Evolutionary conservation across 2,888 invertebrate species (phyloP).

Genomic region (Philaethria dido): DNA sequence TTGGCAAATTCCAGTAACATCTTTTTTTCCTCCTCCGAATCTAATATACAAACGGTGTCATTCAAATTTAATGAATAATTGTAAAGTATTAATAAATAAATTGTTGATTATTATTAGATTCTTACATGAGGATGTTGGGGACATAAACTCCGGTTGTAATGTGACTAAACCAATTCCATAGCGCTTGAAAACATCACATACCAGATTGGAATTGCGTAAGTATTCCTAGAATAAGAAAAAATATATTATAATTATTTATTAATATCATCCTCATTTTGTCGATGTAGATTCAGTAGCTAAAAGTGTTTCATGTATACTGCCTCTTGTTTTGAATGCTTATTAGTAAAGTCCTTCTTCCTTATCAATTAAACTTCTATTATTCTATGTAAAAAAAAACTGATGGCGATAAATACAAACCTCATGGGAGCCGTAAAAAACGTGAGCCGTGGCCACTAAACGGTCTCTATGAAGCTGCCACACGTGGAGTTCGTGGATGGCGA

Average conservation of each 20-base stretch:
- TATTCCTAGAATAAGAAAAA: constrained; percentile 61
- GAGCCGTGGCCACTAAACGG: constrained; percentile 92
- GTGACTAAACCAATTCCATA: constrained; percentile 93
- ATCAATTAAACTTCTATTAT: background rate
- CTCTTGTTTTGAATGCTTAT: background rate
- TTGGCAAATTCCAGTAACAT: constrained; percentile 69
- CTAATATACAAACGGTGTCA: constrained; percentile 49
- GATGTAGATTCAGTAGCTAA: background rate
- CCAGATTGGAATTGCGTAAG: constrained; percentile 76
- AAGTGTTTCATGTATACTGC: background rate
- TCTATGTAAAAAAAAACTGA: no score
- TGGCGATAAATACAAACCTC: constrained; percentile 57
- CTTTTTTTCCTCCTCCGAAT: constrained; percentile 72
- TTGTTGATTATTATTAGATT: background rate
- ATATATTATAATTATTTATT: background rate
- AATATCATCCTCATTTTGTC: no score
- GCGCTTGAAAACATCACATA: constrained; percentile 89
- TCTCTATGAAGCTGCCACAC: constrained; percentile 94
- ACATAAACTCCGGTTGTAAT: constrained; percentile 92
- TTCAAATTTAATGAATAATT: background rate
- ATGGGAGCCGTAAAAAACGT: constrained; percentile 83
- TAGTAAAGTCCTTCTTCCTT: background rate
- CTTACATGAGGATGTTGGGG: constrained; percentile 61
- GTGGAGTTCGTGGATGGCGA: constrained; percentile 92
- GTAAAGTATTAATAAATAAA: background rate